Base-by-base conservation (phyloP, 2,888 invertebrate genomes). In the Leptura quadrifasciata region DNA sequence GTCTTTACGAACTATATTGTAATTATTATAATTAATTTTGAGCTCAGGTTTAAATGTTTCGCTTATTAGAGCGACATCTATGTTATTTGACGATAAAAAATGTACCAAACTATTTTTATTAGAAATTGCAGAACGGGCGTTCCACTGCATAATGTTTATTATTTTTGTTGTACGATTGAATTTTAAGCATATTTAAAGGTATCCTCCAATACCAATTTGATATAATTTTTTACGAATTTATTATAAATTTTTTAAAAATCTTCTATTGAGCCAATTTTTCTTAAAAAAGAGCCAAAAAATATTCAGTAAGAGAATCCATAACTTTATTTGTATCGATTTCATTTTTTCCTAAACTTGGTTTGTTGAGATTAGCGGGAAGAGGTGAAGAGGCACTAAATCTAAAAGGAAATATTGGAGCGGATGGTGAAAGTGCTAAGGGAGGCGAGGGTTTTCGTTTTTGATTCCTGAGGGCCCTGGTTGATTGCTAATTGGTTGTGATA, bases 11-110 rank as follows among this genome's bases (percentile, higher is more conserved):
- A 75, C 35, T 27, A 71, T 27, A 52, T 70, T 27, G 18, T 63
- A 75, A 17, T 39, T 55, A 9, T 27, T 47, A 27, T 71, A 24
- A 63, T 18, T 20, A 9, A 21, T 18, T 6, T 52, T 27, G 4
- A n/a, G 12, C 17, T 75, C 61, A 39, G 60, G 39, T 63, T 69
- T 72, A 31, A 72, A 71, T 12, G 76, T 76, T 73, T 76, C 76
- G 18, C 39, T 47, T 3, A 72, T 4, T 47, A 73, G 39, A 15
- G 55, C 58, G 10, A 65, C 31, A 39, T 55, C 57, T 15, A 65
- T 65, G 20, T 65, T 21, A 35, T 65, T 57, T 1, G 54, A n/a
- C 2, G 12, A 12, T 12, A 73, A 21, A 55, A 65, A 57, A 1
- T 55, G 1, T 35, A n/a, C 17, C 17, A 73, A 55, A 21, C 20